Base-by-base conservation (phyloP, 2,113 vertebrate species). In the Datnioides undecimradiatus region DNA sequence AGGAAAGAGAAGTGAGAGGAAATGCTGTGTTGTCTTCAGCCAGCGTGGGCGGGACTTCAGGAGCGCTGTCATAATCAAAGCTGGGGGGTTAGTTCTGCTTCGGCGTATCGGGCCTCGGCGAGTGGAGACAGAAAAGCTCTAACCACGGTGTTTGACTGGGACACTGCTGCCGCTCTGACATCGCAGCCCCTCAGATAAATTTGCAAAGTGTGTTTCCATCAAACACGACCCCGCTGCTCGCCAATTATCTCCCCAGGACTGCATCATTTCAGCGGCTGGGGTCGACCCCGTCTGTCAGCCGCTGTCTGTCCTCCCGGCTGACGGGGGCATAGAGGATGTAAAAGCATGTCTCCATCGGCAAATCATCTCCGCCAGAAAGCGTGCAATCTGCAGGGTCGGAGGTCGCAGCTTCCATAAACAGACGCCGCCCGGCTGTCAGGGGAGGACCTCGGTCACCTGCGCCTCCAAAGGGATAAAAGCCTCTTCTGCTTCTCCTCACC, bases 191-290 rank as follows among this genome's bases (percentile, higher is more conserved):
- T n/a, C 57, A 70, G 78, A 88, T 79, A 80, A 65, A 91, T 92
- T 86, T 92, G 88, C 90, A 91, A 89, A 90, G 82, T 85, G 88
- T 81, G 87, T 84, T 86, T 88, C 90, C 86, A 91, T 94, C 88
- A 94, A 89, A 92, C 81, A 48, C 84, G 89, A 93, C 90, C 90
- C 76, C 19, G 33, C 74, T 86, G 89, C 90, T 82, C 70, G 59
- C 85, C 90, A 91, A 93, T 93, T 92, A 93, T 93, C 88, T 77
- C 88, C 73, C 62, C 75, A 54, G 72, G 76, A 85, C 66, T 17
- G 89, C 76, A 69, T 85, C 67, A 46, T 88, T 65, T 86, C 65
- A 66, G 79, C 66, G 38, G 40, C 60, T 40, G 57, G 86, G 87
- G 76, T 89, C 76, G 81, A 83, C 74, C 85, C 76, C 14, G 87